These are phyloP conservation scores for Naja naja DNA, from an alignment of 2,113 vertebrate species.

Conservation along the genomic window DNA sequence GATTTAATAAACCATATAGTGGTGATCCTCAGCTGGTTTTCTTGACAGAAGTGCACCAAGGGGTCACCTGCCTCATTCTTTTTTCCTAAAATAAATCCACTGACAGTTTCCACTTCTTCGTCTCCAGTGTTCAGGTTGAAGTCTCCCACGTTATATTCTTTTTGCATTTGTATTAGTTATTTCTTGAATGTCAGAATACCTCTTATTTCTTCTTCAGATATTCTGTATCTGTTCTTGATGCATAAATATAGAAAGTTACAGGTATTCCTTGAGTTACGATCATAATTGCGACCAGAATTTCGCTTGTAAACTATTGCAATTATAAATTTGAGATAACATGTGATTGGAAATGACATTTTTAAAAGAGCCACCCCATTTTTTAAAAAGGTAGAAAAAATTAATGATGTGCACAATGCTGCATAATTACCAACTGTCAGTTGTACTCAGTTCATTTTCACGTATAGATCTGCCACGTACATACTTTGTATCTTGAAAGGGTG, in stretches of 20 bases:
- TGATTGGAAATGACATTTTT: not conserved
- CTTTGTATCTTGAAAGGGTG: not conserved
- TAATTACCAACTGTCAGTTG: not conserved
- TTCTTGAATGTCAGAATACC: not conserved
- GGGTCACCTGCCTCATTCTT: not conserved
- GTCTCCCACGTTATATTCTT: not conserved
- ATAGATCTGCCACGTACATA: not conserved
- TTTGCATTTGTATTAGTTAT: not conserved
- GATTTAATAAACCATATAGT: not conserved
- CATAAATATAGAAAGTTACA: not conserved
- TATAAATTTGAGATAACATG: not conserved
- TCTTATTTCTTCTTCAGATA: not conserved
- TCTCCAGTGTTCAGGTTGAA: not conserved
- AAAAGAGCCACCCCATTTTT: not conserved
- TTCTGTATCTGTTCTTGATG: not conserved
- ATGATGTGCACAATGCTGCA: not conserved
- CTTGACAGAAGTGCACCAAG: not conserved
- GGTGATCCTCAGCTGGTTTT: not conserved
- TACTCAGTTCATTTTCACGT: not conserved
- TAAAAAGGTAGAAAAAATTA: not conserved
- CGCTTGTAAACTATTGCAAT: not conserved
- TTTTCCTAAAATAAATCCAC: not conserved
- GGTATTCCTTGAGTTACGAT: not conserved
- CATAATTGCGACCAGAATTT: not conserved
- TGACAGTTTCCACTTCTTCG: not conserved